These are phyloP conservation scores for Lepilemur ruficaudatus DNA, from an alignment of 2,797 vertebrate genomes.

Conservation along the genomic window DNA sequence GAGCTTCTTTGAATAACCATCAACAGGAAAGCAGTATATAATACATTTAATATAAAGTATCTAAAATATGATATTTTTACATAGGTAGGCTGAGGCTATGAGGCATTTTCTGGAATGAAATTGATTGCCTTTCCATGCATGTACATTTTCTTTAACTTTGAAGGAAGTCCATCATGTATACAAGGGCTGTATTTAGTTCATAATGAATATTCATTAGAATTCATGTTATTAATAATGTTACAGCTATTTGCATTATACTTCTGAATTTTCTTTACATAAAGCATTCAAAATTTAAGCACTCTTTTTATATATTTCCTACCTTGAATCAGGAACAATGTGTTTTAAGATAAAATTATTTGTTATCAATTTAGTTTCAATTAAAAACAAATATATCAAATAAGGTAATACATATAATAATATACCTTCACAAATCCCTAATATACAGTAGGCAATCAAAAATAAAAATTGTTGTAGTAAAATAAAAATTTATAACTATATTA, in stretches of 20 bases:
- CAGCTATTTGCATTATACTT: background rate
- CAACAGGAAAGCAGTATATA: background rate
- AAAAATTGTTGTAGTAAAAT: background rate
- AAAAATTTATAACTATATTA: background rate
- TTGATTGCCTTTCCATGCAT: background rate
- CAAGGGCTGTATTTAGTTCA: background rate
- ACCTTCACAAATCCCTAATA: background rate
- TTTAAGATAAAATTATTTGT: constrained; percentile 4
- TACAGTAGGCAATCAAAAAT: background rate
- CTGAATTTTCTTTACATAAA: background rate
- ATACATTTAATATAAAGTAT: background rate
- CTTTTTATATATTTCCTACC: background rate
- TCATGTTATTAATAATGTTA: constrained; percentile 21
- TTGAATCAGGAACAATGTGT: background rate
- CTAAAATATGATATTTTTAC: background rate
- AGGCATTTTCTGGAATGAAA: background rate
- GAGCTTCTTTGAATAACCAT: background rate
- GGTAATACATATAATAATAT: background rate
- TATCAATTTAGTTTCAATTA: background rate
- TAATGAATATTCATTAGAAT: constrained; percentile 42
- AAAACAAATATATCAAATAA: background rate
- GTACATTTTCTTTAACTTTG: background rate
- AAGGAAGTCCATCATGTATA: background rate
- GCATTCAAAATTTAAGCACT: background rate
- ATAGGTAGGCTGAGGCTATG: background rate